Conservation (phyloP, 2,888 invertebrate genomes). For the Cataglyphis albicans region DNA sequence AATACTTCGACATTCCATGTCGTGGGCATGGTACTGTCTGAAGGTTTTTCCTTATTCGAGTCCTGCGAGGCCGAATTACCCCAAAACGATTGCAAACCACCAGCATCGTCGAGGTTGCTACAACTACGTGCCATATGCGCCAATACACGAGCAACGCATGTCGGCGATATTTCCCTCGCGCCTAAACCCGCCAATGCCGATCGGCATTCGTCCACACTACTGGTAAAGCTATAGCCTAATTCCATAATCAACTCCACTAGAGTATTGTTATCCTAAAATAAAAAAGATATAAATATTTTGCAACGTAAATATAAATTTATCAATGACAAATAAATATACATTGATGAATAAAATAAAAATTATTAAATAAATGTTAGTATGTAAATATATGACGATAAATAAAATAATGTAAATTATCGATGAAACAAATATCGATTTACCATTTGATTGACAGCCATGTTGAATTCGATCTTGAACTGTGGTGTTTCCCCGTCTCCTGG, state of each 20-base stretch:
- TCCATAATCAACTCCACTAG: constrained; percentile 96
- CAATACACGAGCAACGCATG: constrained; percentile 94
- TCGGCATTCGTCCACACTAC: constrained; percentile 95
- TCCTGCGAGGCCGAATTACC: constrained; percentile 88
- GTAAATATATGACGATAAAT: too few relatives aligned
- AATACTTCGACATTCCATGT: constrained; percentile 98
- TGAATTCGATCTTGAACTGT: constrained; percentile 83
- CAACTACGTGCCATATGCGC: constrained; percentile 95
- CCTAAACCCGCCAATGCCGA: constrained; percentile 93
- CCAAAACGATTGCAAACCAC: constrained; percentile 87
- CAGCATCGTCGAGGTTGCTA: constrained; percentile 90
- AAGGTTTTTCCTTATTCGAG: constrained; percentile 83
- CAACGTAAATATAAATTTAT: neutral
- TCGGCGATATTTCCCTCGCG: constrained; percentile 93
- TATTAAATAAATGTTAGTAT: too few relatives aligned
- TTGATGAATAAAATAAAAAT: too few relatives aligned
- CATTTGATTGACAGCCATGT: constrained; percentile 84
- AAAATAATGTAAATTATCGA: constrained; percentile 1
- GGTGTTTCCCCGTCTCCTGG: constrained; percentile 91
- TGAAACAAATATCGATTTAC: constrained; percentile 68
- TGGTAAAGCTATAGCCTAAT: constrained; percentile 96
- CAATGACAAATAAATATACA: neutral
- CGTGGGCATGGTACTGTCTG: constrained; percentile 84
- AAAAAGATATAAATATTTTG: neutral
- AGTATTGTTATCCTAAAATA: constrained; percentile 89